These are phyloP conservation scores for Abrostola tripartita DNA, from an alignment of 2,888 invertebrate genomes.

Conservation along the genomic window DNA sequence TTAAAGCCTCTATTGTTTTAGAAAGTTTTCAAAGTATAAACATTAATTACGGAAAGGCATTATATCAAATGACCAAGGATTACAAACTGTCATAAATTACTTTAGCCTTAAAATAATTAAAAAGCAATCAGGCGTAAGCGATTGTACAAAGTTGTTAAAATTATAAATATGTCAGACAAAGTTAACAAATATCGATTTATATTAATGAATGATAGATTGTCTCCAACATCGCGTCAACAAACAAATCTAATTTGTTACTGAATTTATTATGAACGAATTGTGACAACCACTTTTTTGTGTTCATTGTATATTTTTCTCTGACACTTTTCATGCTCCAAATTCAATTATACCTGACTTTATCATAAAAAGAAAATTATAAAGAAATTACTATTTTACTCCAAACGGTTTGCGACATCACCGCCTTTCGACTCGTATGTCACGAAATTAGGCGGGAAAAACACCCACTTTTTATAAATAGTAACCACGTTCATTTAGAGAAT, in stretches of 20 bases:
- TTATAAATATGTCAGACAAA: constrained; percentile 30
- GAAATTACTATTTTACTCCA: constrained; percentile 13
- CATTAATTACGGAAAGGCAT: constrained; percentile 23
- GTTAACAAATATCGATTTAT: constrained; percentile 18
- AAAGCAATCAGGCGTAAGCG: constrained; percentile 37
- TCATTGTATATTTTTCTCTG: constrained; percentile 13
- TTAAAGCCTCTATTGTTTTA: constrained; percentile 4
- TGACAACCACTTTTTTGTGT: constrained; percentile 13
- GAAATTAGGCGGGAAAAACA: constrained; percentile 56
- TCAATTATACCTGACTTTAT: neutral
- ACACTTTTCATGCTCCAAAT: constrained; percentile 12
- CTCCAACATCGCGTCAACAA: constrained; percentile 18
- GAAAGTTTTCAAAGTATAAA: constrained; percentile 23
- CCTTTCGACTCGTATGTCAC: constrained; percentile 25
- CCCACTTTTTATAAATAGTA: constrained; percentile 38
- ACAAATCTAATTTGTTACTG: constrained; percentile 29
- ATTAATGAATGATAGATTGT: constrained; percentile 18
- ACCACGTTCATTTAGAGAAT: constrained; percentile 29
- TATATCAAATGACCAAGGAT: constrained; percentile 33
- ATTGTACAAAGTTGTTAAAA: constrained; percentile 13
- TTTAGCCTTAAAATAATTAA: constrained; percentile 36
- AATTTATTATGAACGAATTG: constrained; percentile 24
- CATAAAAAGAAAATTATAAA: constrained; percentile 17
- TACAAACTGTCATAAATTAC: constrained; percentile 30
- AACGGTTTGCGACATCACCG: constrained; percentile 22